Evolutionary conservation across 2,888 invertebrate genomes (phyloP), one percentile per base, ranked within the genome.

Genomic region (Axea sp.): DNA sequence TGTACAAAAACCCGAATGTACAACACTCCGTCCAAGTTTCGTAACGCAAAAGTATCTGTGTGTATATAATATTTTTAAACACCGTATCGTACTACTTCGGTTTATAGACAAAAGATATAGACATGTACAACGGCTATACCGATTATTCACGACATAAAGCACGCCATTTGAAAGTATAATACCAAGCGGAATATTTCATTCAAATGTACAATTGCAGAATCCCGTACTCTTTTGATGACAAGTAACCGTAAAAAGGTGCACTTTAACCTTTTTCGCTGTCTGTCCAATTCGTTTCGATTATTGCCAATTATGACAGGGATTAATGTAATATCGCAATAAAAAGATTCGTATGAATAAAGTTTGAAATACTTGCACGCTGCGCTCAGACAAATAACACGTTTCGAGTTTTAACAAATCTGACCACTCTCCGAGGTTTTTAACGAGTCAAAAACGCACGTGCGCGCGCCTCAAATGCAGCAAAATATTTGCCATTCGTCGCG

Each of bases 121-220:
- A n/a, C n/a, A n/a, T n/a, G n/a, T 15, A 11, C n/a, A 31, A 49
- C 28, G 49, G 35, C 33, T 43, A 39, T 14, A 33, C 3, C 28
- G 47, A 60, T 47, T 35, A 62, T 62, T 49, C 49, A 39, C 39
- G 39, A 28, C 33, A 41, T 39, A 49, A 62, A 30, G 12, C 49
- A 8, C 4, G 11, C 15, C 9, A 62, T 62, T 62, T 62, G 19
- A 35, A 49, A 62, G 62, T 62, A 62, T 14, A 49, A 62, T 62
- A 11, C 39, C 15, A 15, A 11, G 19, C 14, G 14, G 9, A 39
- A 49, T 62, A 19, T 30, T 30, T 30, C 39, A 39, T 62, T 49
- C 37, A 19, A 39, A 62, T 62, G n/a, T 24, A 47, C 17, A 47
- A 15, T 19, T 28, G 22, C 22, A 24, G 8, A 35, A 47, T 17